These are phyloP conservation scores for Cheilosia variabilis DNA, from an alignment of 2,888 invertebrate genomes.

Conservation along the genomic window DNA sequence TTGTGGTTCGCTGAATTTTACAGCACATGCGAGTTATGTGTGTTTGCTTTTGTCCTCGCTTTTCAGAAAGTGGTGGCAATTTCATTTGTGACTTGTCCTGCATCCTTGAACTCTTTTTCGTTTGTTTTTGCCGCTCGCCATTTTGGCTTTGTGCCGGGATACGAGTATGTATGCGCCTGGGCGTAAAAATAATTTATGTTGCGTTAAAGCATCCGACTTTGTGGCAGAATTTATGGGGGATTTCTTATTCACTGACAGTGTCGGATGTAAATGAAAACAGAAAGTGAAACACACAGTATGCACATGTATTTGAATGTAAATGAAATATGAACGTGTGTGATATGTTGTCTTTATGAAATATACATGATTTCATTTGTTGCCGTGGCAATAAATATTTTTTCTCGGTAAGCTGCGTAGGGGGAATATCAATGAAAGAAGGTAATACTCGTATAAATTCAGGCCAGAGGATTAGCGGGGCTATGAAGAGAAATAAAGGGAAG, in stretches of 20 bases:
- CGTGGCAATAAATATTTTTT: constrained; percentile 34
- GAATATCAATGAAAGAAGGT: constrained; percentile 7
- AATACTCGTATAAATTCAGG: constrained; percentile 29
- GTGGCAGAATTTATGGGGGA: constrained; percentile 65
- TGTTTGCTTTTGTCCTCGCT: not conserved
- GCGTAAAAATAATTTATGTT: constrained; percentile 74
- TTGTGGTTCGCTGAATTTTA: constrained; percentile 62
- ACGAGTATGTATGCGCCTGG: constrained; percentile 18
- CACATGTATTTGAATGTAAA: constrained; percentile 33
- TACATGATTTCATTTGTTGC: constrained; percentile 40
- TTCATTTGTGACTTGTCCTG: constrained; percentile 24
- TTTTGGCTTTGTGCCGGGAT: constrained; percentile 21
- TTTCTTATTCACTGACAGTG: constrained; percentile 67
- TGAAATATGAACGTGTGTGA: constrained; percentile 63
- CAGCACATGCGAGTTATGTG: not conserved
- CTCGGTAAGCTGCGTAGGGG: not conserved
- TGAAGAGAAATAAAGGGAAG: constrained; percentile 1
- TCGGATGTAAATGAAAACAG: constrained; percentile 66
- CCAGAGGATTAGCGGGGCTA: constrained; percentile 9
- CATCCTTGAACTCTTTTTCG: constrained; percentile 40
- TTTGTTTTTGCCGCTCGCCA: not conserved
- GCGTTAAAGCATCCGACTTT: constrained; percentile 73
- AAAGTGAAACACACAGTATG: constrained; percentile 46
- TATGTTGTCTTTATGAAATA: constrained; percentile 42
- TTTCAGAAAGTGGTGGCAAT: constrained; percentile 5